These are phyloP conservation scores for Hemichromis elongatus DNA, from an alignment of 2,113 vertebrate species.

Conservation along the genomic window DNA sequence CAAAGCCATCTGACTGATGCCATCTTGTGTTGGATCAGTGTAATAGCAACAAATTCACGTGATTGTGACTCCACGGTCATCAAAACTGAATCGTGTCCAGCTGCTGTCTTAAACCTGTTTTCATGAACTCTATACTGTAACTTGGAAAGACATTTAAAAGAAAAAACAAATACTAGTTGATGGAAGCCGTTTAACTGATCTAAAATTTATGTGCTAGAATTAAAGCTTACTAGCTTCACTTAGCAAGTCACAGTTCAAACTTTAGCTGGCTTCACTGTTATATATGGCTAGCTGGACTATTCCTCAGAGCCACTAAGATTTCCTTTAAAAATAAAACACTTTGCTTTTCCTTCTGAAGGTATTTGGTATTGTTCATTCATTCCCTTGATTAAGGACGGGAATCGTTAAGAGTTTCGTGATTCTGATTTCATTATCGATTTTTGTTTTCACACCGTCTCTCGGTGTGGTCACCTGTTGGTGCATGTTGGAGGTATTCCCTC, in stretches of 20 bases:
- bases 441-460: not conserved
- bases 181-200: not conserved
- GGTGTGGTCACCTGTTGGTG: rapidly evolving
- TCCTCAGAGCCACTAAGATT: not conserved
- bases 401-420: not conserved
- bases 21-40: not conserved
- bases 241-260: rapidly evolving
- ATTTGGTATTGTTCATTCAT: not conserved
- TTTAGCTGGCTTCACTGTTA: not conserved
- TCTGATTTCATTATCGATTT: not conserved
- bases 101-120: not conserved
- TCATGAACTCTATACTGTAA: rapidly evolving
- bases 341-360: not conserved
- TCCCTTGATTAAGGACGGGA: rapidly evolving
- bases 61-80: not conserved
- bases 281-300: rapidly evolving
- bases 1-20: not conserved
- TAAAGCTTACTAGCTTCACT: rapidly evolving
- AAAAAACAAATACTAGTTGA: not conserved
- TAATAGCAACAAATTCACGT: not conserved
- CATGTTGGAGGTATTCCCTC: too few species aligned
- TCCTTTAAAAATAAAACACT: not conserved
- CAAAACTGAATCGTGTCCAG: not conserved
- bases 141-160: not conserved
- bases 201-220: rapidly evolving